Percentiles rank a stretch among this genome's conserved stretches.
phyloP scores from a whole-genome alignment of 2,797 vertebrate genomes.

The Sebastes itinus region DNA sequence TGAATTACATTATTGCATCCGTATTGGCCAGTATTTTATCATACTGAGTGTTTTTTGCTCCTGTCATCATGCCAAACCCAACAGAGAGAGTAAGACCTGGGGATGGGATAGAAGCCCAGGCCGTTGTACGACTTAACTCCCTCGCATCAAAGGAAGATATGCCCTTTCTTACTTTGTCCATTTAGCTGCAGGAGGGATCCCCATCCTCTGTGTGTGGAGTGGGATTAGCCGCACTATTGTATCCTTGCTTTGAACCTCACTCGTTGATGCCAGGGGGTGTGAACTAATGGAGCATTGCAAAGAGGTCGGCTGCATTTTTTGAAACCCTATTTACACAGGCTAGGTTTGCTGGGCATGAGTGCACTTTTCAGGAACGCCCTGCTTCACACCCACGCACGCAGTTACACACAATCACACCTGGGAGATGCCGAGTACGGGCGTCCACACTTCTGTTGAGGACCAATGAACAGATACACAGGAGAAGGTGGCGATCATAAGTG shows the following conservation, averaged over 20 bases:
- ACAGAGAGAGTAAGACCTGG: not conserved
- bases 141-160: conserved; percentile 62
- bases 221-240: conserved; percentile 68
- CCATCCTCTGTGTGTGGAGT: not conserved
- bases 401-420: conserved; percentile 39
- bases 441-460: not conserved
- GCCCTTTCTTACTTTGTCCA: conserved; percentile 58
- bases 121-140: conserved; percentile 34
- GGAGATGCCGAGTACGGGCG: conserved; percentile 3
- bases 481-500: not conserved
- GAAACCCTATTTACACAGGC: conserved; percentile 52
- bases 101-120: conserved; percentile 22
- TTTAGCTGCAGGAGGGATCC: conserved; percentile 52
- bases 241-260: conserved; percentile 72
- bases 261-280: conserved; percentile 74
- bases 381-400: conserved; percentile 23
- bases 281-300: conserved; percentile 61
- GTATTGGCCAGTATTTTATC: not conserved
- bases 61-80: conserved; percentile 3
- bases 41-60: not conserved
- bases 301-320: conserved; percentile 40
- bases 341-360: conserved; percentile 28
- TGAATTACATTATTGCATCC: not conserved
- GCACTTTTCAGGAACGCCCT: conserved; percentile 41
- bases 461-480: conserved; percentile 5